A percentile compares a stretch with the other conserved stretches of the same genome.
Conservation (phyloP, 2,113 vertebrate genomes). For the Microcebus murinus region DNA sequence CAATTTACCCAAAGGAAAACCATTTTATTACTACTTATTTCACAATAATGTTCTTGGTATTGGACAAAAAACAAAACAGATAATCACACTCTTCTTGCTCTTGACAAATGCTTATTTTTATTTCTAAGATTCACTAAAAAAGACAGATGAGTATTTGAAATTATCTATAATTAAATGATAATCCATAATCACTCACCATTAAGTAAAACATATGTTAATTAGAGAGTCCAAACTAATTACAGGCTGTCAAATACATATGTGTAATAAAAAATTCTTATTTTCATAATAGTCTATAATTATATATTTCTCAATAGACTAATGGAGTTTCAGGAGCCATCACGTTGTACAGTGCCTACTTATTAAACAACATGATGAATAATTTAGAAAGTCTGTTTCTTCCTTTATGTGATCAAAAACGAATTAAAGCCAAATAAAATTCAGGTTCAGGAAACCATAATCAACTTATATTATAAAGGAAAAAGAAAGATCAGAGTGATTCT, state of each 20-base stretch:
- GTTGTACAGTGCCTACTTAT: background rate
- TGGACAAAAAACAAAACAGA: conserved; percentile 60
- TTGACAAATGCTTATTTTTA: conserved; percentile 61
- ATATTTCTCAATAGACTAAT: conserved; percentile 75
- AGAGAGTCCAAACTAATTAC: conserved; percentile 75
- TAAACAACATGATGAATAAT: conserved; percentile 61
- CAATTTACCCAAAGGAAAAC: conserved; percentile 48
- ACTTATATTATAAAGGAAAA: conserved; percentile 11
- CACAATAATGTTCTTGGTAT: conserved; percentile 33
- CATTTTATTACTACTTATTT: conserved; percentile 55
- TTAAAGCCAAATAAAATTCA: conserved; percentile 61
- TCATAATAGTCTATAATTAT: conserved; percentile 76
- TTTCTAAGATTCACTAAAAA: conserved; percentile 59
- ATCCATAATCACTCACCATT: conserved; percentile 76
- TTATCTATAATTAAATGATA: conserved; percentile 79
- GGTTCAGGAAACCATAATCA: conserved; percentile 45
- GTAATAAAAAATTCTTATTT: conserved; percentile 78
- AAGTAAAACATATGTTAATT: conserved; percentile 80
- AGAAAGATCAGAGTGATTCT: background rate
- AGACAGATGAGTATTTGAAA: conserved; percentile 63
- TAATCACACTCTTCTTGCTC: conserved; percentile 40
- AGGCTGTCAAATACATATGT: conserved; percentile 72
- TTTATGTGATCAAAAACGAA: conserved; percentile 60
- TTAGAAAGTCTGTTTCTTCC: conserved; percentile 55
- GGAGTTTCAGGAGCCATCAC: conserved; percentile 52